Percentiles rank a stretch among this genome's conserved stretches.
These are phyloP conservation scores for Argyresthia goedartella DNA, from an alignment of 2,888 invertebrate species.

Conservation along the genomic window DNA sequence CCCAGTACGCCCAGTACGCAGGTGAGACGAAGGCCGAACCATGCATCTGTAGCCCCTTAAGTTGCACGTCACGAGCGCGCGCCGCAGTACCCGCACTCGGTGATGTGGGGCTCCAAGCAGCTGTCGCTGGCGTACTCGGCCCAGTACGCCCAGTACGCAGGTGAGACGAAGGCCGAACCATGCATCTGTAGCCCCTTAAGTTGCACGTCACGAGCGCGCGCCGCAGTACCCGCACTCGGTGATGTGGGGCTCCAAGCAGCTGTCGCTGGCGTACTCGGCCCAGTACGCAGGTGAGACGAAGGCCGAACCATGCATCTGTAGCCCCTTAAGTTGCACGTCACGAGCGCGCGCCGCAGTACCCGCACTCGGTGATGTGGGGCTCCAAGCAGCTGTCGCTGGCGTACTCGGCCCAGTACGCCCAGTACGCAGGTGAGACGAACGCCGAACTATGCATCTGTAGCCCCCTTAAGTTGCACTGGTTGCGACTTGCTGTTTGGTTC, in stretches of 20 bases:
- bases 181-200: too few species aligned
- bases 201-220: too few species aligned
- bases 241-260: constrained; percentile 95
- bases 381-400: constrained; percentile 94
- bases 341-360: too few species aligned
- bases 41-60: constrained; percentile 35
- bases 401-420: constrained; percentile 90
- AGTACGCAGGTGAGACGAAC: constrained; percentile 77
- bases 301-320: constrained; percentile 35
- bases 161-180: too few species aligned
- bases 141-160: too few species aligned
- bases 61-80: too few species aligned
- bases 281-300: constrained; percentile 76
- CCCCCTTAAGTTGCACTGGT: too few species aligned
- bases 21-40: constrained; percentile 39
- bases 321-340: too few species aligned
- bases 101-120: constrained; percentile 97
- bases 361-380: constrained; percentile 88
- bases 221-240: constrained; percentile 67
- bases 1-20: constrained; percentile 92
- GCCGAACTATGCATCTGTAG: too few species aligned
- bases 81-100: constrained; percentile 50
- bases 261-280: constrained; percentile 93
- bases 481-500: too few species aligned
- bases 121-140: constrained; percentile 92